Evolutionary conservation across 2,888 invertebrate genomes (phyloP).

Genomic region (Vandiemenella viatica): DNA sequence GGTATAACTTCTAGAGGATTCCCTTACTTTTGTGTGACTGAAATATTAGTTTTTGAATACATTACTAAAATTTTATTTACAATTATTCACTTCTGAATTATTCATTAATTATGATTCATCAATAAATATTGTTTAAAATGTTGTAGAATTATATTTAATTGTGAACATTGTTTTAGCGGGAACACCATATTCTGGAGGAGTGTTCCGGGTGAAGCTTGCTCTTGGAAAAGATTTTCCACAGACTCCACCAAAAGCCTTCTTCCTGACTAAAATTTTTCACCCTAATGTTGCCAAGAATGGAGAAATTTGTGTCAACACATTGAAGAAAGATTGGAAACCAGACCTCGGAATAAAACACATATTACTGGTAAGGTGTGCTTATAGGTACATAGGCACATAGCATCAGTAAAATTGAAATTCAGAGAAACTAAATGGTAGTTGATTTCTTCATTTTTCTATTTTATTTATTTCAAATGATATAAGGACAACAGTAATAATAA

Average conservation of each 20-base stretch:
- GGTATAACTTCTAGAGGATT: too few species aligned
- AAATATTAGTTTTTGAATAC: too few species aligned
- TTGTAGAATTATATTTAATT: neutral
- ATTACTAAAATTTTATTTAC: too few species aligned
- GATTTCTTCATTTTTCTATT: neutral
- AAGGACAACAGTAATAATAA: too few species aligned
- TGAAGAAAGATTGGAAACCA: slow-evolving; percentile 92
- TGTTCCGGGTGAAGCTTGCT: slow-evolving; percentile 77
- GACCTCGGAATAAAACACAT: slow-evolving; percentile 91
- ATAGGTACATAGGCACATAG: too few species aligned
- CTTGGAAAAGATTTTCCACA: slow-evolving; percentile 86
- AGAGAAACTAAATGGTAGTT: too few species aligned
- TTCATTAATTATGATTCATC: too few species aligned
- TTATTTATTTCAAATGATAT: too few species aligned
- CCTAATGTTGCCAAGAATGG: slow-evolving; percentile 89
- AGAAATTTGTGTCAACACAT: slow-evolving; percentile 91
- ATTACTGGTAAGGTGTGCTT: slow-evolving; percentile 45
- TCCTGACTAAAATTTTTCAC: slow-evolving; percentile 92
- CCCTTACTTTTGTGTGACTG: too few species aligned
- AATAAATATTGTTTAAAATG: neutral
- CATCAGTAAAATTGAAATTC: too few species aligned
- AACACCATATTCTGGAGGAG: slow-evolving; percentile 80
- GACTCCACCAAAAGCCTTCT: slow-evolving; percentile 82
- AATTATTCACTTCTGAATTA: too few species aligned
- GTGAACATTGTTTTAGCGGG: slow-evolving; percentile 42